Base-by-base conservation (phyloP, 2,113 vertebrate species). In the Craseonycteris thonglongyai region DNA sequence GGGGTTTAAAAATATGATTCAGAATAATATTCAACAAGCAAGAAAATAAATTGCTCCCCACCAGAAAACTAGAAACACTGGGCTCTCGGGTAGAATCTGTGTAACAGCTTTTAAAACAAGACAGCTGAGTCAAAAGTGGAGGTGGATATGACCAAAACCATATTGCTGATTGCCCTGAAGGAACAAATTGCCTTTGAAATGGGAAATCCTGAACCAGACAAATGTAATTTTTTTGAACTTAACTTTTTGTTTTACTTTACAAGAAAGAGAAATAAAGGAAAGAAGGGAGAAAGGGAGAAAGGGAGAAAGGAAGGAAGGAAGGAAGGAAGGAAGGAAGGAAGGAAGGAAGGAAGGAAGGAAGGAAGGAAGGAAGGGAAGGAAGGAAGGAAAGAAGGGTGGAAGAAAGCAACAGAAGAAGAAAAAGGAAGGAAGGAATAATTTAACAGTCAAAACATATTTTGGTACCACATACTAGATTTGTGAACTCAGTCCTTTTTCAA, bases 101-200 rank as follows among this genome's bases (percentile, higher is more conserved):
- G 12, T 90, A 81, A 42, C 15, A 85, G 2, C 35, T 30, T 65
- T 26, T 82, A 80, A 93, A 94, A 68, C 4, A 42, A 92, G 35
- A 83, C 66, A 82, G 21, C 68, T 88, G 78, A 94, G 24, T 95
- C 85, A 75, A 94, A 88, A 45, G 30, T 65, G 92, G 87, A 88
- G 1, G 19, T 88, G 9, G 24, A 12, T 88, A 58, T 81, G 68
- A 28, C 58, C 83, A 91, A 93, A 90, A 76, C 2, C 21, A 51
- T 76, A 90, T 76, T 59, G 21, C 42, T 95, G 19, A 76, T 78
- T 56, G 30, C n/a, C 0, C 19, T 61, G 33, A 86, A 91, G 82
- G 45, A 94, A 91, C 68, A 93, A 85, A 85, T 85, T 94, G 69
- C 59, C 19, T 65, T 33, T 40, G 72, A 92, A 97, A 92, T 63